phyloP scores from a whole-genome alignment of 2,797 vertebrate species.

The Gymnoscopelus microlampas region DNA sequence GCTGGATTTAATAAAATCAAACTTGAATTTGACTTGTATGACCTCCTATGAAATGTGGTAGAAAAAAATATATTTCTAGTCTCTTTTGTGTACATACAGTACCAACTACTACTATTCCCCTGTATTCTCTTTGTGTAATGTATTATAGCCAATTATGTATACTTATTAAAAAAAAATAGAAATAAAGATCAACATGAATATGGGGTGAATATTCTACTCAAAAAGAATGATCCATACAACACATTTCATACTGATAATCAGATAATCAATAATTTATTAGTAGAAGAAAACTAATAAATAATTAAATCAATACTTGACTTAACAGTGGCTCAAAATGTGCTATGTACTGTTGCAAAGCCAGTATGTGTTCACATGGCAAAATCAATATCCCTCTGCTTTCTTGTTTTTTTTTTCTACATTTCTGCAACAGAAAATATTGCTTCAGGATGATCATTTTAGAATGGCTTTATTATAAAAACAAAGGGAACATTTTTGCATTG shows the following conservation, averaged over 20 bases:
- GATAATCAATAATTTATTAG: constrained; percentile 1
- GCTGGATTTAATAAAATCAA: no score
- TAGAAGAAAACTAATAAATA: constrained; percentile 33
- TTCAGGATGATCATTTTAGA: not conserved
- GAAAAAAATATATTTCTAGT: no score
- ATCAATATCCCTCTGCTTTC: not conserved
- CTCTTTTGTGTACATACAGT: no score
- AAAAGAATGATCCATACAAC: not conserved
- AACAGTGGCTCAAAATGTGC: not conserved
- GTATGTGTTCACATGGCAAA: not conserved
- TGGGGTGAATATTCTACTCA: not conserved
- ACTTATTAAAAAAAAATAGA: no score
- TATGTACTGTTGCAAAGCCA: not conserved
- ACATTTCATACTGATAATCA: not conserved
- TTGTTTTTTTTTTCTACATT: not conserved
- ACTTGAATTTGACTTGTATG: no score
- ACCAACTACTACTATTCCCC: no score
- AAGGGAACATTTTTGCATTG: not conserved
- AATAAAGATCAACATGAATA: not conserved
- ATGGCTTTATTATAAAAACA: constrained; percentile 4
- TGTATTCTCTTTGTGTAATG: no score
- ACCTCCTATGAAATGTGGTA: no score
- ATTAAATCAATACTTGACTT: constrained; percentile 12
- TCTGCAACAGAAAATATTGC: not conserved
- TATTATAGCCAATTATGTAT: no score